phyloP scores from a whole-genome alignment of 2,797 vertebrate species.

The Decapterus maruadsi region DNA sequence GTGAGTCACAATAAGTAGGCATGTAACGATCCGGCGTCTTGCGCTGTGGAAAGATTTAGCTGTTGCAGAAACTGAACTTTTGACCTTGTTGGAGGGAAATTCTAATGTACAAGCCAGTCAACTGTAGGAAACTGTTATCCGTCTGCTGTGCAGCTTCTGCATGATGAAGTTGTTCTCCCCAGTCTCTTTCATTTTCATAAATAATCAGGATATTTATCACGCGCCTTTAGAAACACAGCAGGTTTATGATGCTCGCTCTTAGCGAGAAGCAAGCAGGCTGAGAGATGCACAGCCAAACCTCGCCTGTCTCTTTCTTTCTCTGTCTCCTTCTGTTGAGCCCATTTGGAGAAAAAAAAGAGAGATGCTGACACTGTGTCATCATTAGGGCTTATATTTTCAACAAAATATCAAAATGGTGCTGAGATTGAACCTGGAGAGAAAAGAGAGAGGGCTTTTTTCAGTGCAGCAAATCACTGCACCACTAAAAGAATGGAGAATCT shows the following conservation, averaged over 20 bases:
- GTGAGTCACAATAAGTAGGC: conserved; percentile 42
- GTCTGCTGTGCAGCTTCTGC: conserved; percentile 38
- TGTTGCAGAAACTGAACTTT: conserved; percentile 60
- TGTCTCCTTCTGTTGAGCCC: conserved; percentile 5
- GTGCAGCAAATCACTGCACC: conserved; percentile 5
- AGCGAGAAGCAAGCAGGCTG: conserved; percentile 48
- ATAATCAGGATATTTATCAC: conserved; percentile 70
- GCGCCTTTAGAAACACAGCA: conserved; percentile 64
- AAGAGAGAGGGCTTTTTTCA: neutral
- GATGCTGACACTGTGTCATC: conserved; percentile 23
- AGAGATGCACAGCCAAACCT: conserved; percentile 41
- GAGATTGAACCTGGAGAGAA: conserved; percentile 24
- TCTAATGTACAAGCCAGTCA: conserved; percentile 58
- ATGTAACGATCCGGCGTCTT: conserved; percentile 31
- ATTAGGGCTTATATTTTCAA: conserved; percentile 37
- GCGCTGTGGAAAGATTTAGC: conserved; percentile 39
- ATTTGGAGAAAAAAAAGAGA: conserved; percentile 33
- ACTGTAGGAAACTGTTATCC: conserved; percentile 60
- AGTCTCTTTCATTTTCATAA: conserved; percentile 70
- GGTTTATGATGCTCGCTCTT: conserved; percentile 60
- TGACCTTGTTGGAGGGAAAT: conserved; percentile 54
- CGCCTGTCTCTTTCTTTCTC: conserved; percentile 3
- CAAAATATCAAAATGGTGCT: conserved; percentile 40
- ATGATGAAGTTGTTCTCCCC: conserved; percentile 55
- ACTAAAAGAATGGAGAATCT: neutral